Percentiles rank a stretch among this genome's conserved stretches.
These are phyloP conservation scores for Callinectes sapidus DNA, from an alignment of 2,888 invertebrate species.

Conservation along the genomic window DNA sequence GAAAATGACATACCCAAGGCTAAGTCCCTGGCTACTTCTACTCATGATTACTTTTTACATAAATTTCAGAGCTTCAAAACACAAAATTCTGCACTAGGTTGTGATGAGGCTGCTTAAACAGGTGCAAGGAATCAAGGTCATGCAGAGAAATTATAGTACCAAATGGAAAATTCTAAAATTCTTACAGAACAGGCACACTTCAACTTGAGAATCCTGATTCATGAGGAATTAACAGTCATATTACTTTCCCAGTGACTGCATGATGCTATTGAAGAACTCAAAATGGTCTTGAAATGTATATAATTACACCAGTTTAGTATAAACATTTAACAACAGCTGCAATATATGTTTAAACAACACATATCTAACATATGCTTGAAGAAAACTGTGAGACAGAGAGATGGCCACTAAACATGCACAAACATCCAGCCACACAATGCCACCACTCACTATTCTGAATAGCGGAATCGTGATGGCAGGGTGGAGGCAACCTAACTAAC, in stretches of 20 bases:
- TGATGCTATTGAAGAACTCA: neutral
- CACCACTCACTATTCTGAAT: neutral
- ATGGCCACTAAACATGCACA: neutral
- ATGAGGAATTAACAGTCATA: neutral
- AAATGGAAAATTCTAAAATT: neutral
- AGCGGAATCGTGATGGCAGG: neutral
- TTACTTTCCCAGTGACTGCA: neutral
- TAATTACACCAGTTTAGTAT: neutral
- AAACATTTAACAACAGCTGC: neutral
- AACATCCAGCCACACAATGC: slow-evolving; percentile 16
- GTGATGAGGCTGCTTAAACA: neutral
- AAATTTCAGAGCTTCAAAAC: too few species aligned
- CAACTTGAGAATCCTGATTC: neutral
- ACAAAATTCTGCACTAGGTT: neutral
- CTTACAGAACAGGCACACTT: neutral
- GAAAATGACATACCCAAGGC: too few species aligned
- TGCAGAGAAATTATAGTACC: neutral
- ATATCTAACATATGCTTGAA: neutral
- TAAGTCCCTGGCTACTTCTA: too few species aligned
- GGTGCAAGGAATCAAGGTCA: neutral
- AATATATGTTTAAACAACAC: neutral
- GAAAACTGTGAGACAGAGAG: neutral
- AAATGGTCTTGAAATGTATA: neutral
- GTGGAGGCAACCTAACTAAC: slow-evolving; percentile 50
- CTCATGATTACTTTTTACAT: too few species aligned